Evolutionary conservation across 2,797 vertebrate species (phyloP).

Genomic region (Sebastes trivittatus): DNA sequence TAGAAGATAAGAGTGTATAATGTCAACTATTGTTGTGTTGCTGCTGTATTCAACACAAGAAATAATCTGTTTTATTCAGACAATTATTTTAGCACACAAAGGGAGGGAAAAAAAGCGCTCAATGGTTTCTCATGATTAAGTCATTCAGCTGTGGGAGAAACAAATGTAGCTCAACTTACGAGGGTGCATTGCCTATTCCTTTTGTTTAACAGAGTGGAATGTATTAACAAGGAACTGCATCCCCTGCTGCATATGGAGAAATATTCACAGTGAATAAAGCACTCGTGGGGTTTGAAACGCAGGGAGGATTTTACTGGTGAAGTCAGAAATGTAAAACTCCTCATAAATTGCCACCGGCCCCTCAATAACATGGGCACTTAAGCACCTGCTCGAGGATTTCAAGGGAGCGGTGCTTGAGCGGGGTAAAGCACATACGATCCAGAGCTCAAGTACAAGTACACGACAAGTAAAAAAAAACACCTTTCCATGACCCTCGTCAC

Average conservation of each 20-base stretch:
- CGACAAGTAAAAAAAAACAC: background rate
- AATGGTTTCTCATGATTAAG: constrained; percentile 63
- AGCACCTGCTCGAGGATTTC: constrained; percentile 65
- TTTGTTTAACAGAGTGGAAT: constrained; percentile 68
- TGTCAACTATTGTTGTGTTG: constrained; percentile 4
- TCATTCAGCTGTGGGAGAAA: constrained; percentile 54
- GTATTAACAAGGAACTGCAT: constrained; percentile 53
- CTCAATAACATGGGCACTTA: constrained; percentile 69
- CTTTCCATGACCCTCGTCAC: background rate
- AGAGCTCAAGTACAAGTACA: constrained; percentile 11
- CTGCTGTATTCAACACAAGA: constrained; percentile 38
- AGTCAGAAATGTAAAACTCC: constrained; percentile 57
- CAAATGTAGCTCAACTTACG: constrained; percentile 38
- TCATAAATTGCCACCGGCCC: constrained; percentile 56
- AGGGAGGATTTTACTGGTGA: constrained; percentile 40
- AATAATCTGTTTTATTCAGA: constrained; percentile 51
- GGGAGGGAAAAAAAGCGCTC: background rate
- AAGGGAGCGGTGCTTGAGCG: constrained; percentile 22
- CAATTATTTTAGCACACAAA: constrained; percentile 41
- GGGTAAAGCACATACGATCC: constrained; percentile 20
- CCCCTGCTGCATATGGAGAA: constrained; percentile 53
- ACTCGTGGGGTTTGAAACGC: constrained; percentile 48
- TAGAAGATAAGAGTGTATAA: background rate
- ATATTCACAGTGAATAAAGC: constrained; percentile 64
- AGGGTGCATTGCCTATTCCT: constrained; percentile 60